Conservation (phyloP, 2,797 vertebrate species). For the Heterohyrax brucei region DNA sequence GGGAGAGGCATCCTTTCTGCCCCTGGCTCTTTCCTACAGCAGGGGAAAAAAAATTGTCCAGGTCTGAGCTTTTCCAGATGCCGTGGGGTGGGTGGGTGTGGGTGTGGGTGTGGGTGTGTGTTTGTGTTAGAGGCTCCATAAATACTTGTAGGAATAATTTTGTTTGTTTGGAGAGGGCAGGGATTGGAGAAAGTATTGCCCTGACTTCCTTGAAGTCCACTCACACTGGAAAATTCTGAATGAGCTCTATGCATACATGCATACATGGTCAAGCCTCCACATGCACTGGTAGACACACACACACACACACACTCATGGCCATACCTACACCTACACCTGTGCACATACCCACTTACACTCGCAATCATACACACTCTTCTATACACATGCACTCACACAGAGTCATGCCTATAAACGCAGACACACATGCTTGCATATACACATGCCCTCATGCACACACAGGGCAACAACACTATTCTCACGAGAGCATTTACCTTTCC, state of each 20-base stretch:
- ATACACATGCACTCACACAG: not conserved
- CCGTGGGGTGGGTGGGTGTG: not conserved
- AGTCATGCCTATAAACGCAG: not conserved
- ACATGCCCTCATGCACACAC: not conserved
- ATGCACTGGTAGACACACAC: not conserved
- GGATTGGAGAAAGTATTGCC: constrained; percentile 69
- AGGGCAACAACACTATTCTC: not conserved
- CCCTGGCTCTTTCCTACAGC: constrained; percentile 17
- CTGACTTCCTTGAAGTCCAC: constrained; percentile 67
- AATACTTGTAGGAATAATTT: constrained; percentile 79
- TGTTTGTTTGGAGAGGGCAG: constrained; percentile 81
- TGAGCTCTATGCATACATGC: not conserved
- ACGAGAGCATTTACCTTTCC: not conserved
- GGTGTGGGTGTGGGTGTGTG: not conserved
- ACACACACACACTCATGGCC: not conserved
- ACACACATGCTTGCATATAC: not conserved
- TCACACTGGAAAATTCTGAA: constrained; percentile 56
- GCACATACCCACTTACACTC: not conserved
- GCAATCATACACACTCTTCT: not conserved
- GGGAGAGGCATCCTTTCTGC: not conserved
- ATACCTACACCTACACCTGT: not conserved
- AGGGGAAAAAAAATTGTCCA: constrained; percentile 74
- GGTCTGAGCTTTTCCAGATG: constrained; percentile 86
- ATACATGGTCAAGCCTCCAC: not conserved
- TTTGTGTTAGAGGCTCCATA: constrained; percentile 73